Base-by-base conservation (phyloP, 2,113 vertebrate species). In the Bucco capensis region DNA sequence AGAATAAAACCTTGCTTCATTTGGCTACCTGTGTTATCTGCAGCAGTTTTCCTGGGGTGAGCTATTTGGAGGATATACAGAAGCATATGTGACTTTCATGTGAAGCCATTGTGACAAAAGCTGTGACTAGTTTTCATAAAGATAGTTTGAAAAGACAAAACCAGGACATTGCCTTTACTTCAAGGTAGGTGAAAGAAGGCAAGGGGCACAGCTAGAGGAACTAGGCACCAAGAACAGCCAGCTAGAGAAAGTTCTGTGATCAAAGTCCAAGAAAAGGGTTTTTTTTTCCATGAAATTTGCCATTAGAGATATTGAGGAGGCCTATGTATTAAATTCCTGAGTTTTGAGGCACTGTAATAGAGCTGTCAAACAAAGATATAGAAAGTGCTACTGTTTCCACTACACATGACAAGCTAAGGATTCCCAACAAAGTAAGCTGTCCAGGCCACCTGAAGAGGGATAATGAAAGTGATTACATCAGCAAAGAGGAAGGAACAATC, bases 381-480 rank as follows among this genome's bases (percentile, higher is more conserved):
- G 88, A 95, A 95, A 93, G 95, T 96, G 93, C 93, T 75, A 87
- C 91, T 92, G 92, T 93, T 95, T 96, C 92, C 90, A 87, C 17
- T 54, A 94, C 92, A 95, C 90, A 94, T 95, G 92, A 95, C 93
- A 96, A 96, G 88, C 90, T 94, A 91, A 96, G 94, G 93, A 95
- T 95, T 96, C 93, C 92, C 92, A 95, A 85, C 94, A 96, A 95
- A 96, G 95, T 92, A 50, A 93, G 93, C 83, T 90, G 69, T 33
- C 18, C 3, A 53, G 92, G 89, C 93, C 92, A 93, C 95, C 96
- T 93, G 94, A 96, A 90, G 95, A 58, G 93, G 92, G 92, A 96
- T 96, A 95, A 96, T 96, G 92, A 96, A 93, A 96, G 95, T 96
- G 92, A 96, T 96, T 96, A 96, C 92, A 87, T 95, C 96, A 96